Percentiles rank a stretch among this genome's conserved stretches.
phyloP scores from a whole-genome alignment of 2,888 invertebrate species.

The Spisula subtruncata region DNA sequence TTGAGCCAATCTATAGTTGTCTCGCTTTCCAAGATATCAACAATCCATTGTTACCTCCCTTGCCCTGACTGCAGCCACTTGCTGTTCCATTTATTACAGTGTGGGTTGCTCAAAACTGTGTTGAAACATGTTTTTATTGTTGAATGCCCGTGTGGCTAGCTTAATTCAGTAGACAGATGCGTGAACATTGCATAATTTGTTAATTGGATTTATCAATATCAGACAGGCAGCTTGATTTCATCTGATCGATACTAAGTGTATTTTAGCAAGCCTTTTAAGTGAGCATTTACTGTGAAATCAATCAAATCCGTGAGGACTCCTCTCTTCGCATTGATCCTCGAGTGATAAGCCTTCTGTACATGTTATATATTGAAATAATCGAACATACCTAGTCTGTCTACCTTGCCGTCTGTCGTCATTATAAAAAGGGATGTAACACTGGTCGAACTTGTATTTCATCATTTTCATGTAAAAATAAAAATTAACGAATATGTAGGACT shows the following conservation, averaged over 20 bases:
- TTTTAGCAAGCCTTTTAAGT: conserved; percentile 29
- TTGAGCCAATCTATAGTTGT: neutral
- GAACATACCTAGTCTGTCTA: neutral
- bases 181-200: conserved; percentile 17
- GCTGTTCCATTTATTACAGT: neutral
- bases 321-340: neutral
- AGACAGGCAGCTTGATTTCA: conserved; percentile 28
- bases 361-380: conserved; percentile 10
- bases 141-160: neutral
- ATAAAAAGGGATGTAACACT: neutral
- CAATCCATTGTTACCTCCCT: neutral
- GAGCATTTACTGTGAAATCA: conserved; percentile 26
- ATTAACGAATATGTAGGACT: neutral
- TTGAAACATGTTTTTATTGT: neutral
- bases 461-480: neutral
- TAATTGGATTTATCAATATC: conserved; percentile 35
- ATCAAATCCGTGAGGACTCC: conserved; percentile 20
- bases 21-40: neutral
- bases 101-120: neutral
- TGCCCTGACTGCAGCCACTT: neutral
- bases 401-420: neutral
- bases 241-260: conserved; percentile 33
- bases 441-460: neutral
- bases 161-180: conserved; percentile 7
- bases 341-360: conserved; percentile 17